These are phyloP conservation scores for Oncorhynchus tshawytscha DNA, from an alignment of 2,113 vertebrate species.

Conservation along the genomic window DNA sequence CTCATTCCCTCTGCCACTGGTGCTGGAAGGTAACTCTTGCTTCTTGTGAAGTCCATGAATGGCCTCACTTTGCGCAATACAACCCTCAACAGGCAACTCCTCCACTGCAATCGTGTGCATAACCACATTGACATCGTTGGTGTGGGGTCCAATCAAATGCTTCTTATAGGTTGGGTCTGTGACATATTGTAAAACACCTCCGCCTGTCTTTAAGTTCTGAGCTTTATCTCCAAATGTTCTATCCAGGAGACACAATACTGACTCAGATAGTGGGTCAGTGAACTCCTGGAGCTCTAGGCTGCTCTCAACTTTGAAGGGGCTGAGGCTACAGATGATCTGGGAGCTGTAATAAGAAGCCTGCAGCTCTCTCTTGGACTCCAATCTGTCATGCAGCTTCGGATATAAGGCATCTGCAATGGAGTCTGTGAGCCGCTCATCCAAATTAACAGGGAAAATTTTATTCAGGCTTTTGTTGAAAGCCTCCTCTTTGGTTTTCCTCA, in stretches of 20 bases:
- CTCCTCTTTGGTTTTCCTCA: neutral
- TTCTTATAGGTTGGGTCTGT: neutral
- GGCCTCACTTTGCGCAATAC: neutral
- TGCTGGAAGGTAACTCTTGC: neutral
- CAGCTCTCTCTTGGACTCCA: neutral
- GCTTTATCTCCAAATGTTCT: neutral
- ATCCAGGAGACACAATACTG: neutral
- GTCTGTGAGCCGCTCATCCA: neutral
- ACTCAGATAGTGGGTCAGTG: neutral
- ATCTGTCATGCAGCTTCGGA: neutral
- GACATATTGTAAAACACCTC: neutral
- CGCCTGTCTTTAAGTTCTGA: neutral
- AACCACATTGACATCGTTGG: neutral
- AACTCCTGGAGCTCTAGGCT: neutral
- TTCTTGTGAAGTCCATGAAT: neutral
- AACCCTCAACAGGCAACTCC: neutral
- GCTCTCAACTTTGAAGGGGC: neutral
- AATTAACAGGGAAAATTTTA: neutral
- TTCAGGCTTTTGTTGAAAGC: neutral
- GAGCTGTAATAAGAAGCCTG: neutral
- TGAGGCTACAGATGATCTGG: neutral
- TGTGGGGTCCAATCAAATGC: neutral
- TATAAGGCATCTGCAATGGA: neutral
- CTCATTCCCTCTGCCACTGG: neutral
- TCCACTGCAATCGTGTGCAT: neutral